Evolutionary conservation across 2,797 vertebrate genomes (phyloP), one percentile per base, ranked within the genome.

Genomic region (Acrocephalus scirpaceus): DNA sequence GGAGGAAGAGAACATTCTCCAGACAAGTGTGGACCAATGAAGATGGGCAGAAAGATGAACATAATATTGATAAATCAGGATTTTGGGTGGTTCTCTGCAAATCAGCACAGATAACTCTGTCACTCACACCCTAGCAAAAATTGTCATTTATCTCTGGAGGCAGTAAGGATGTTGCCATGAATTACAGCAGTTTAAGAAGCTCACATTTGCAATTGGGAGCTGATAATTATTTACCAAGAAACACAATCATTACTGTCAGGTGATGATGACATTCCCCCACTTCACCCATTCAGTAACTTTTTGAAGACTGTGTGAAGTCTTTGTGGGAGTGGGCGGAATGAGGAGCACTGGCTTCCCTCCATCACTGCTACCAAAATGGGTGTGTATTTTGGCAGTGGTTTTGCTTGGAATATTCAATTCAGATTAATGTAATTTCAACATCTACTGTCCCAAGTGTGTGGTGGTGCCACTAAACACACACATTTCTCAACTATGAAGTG

Each of bases 371-470:
- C 95, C 79, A 78, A 92, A 91, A 76, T 1, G 10, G 44, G 70
- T 86, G 69, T 86, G 51, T 93, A 79, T 62, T 94, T 94, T 95
- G 95, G 91, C 95, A 90, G 69, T 34, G 72, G 29, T 73, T 94
- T 93, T 91, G 40, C 82, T 90, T 86, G 70, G 48, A 92, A 86
- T 93, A 88, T 80, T 94, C 77, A 57, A 40, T 86, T 91, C 84
- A 88, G 38, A 90, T 91, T 92, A 93, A 93, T 86, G 81, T 69
- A 51, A 88, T 88, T 92, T 90, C 89, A 86, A 77, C 57, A 74
- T 96, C 67, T 85, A 95, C 90, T 87, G 50, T 87, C 88, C 78
- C 13, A 4, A 91, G 30, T 61, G 84, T 92, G 72, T 42, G 21
- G 44, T 83, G 58, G 78, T 96, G 78, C 78, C 89, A 93, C 88